A percentile compares a stretch with the other conserved stretches of the same genome.
Evolutionary conservation across 2,797 vertebrate species (phyloP).

Genomic region (Onychomys leucogaster): DNA sequence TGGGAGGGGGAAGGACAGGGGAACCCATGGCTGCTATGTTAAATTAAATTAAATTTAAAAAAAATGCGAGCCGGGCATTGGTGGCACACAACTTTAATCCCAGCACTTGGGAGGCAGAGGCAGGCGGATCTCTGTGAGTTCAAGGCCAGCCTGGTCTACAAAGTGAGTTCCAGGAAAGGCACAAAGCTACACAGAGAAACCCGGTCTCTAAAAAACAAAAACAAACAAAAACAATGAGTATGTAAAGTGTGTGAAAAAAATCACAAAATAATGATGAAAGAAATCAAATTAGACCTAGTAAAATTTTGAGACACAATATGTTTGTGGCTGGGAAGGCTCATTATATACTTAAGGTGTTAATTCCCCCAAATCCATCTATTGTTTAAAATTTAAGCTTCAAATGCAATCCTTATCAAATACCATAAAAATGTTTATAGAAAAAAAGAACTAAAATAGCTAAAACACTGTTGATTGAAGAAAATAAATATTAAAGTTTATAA

Average conservation of each 20-base stretch:
- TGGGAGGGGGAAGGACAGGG: too few relatives aligned
- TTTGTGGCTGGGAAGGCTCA: background rate
- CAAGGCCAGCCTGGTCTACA: too few relatives aligned
- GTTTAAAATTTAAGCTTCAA: background rate
- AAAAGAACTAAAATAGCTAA: conserved; percentile 7
- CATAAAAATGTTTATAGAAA: background rate
- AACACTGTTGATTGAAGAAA: conserved; percentile 36
- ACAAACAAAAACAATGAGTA: too few relatives aligned
- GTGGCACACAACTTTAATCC: too few relatives aligned
- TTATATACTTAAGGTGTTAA: conserved; percentile 12
- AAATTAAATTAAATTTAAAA: too few relatives aligned
- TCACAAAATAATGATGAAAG: conserved; percentile 26
- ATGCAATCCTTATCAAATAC: conserved; percentile 29
- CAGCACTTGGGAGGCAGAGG: too few relatives aligned
- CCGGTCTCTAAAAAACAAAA: too few relatives aligned
- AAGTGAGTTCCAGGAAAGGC: too few relatives aligned
- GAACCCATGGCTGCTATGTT: too few relatives aligned
- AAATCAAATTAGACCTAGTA: conserved; percentile 36
- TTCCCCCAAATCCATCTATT: background rate
- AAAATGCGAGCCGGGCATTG: too few relatives aligned
- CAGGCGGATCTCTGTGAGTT: too few relatives aligned
- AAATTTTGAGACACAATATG: conserved; percentile 1
- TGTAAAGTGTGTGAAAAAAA: background rate
- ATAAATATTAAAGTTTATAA: conserved; percentile 47
- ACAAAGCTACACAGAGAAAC: too few relatives aligned